A percentile compares a stretch with the other conserved stretches of the same genome.
Evolutionary conservation across 2,113 vertebrate species (phyloP).

Genomic region (Tenrec ecaudatus): DNA sequence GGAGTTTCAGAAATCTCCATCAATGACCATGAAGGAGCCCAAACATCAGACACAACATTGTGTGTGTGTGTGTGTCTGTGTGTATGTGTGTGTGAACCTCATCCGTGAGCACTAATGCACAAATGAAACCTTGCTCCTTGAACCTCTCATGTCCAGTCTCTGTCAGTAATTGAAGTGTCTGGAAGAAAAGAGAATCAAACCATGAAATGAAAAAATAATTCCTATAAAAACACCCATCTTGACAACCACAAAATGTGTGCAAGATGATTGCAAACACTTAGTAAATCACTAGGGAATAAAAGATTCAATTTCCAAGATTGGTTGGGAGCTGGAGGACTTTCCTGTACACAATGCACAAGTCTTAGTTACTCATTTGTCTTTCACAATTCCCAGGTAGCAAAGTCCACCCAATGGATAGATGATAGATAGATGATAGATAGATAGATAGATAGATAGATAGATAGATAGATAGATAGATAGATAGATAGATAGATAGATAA

Average conservation of each 20-base stretch:
- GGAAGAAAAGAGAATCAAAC: constrained; percentile 85
- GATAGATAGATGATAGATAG: constrained; percentile 62
- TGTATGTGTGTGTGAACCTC: neutral
- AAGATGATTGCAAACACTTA: constrained; percentile 68
- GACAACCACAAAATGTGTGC: constrained; percentile 67
- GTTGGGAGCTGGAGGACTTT: neutral
- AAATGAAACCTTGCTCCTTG: constrained; percentile 5
- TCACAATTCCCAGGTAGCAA: constrained; percentile 49
- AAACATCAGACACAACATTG: neutral
- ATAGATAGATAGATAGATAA: constrained; percentile 69
- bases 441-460: constrained; percentile 63
- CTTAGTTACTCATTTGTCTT: constrained; percentile 63
- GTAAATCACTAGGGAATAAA: constrained; percentile 59
- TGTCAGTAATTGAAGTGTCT: constrained; percentile 83
- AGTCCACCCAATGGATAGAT: constrained; percentile 36
- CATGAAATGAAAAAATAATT: constrained; percentile 84
- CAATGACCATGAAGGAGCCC: neutral
- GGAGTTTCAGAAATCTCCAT: constrained; percentile 25
- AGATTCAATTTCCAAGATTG: constrained; percentile 72
- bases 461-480: constrained; percentile 73
- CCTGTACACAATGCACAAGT: neutral
- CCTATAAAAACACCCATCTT: constrained; percentile 75
- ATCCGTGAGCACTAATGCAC: neutral
- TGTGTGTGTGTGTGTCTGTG: too few relatives aligned
- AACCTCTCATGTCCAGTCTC: constrained; percentile 74